Conservation (phyloP, 1,140 invertebrate genomes). For the Grapholita molesta region DNA sequence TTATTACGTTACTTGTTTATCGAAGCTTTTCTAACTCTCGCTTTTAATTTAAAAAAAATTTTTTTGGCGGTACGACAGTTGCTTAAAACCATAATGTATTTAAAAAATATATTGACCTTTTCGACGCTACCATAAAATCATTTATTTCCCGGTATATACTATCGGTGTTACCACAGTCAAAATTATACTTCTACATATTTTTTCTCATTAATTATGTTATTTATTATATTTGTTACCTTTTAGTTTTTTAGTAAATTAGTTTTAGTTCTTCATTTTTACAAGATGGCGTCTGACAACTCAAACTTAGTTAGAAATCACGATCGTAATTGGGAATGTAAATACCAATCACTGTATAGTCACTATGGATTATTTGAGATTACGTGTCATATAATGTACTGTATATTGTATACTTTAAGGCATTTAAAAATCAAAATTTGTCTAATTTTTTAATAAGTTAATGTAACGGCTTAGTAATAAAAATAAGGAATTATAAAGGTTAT, state of each 20-base stretch:
- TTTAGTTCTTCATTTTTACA: not conserved
- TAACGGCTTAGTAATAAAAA: conserved; percentile 68
- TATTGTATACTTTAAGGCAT: conserved; percentile 52
- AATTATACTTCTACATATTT: not conserved
- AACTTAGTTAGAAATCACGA: not conserved
- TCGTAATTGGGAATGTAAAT: conserved; percentile 42
- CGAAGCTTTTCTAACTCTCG: no score
- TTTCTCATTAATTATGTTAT: not conserved
- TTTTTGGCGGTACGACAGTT: not conserved
- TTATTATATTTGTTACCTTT: not conserved
- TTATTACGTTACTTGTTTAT: no score
- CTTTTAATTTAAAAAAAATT: not conserved
- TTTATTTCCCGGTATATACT: no score
- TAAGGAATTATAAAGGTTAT: conserved; percentile 30
- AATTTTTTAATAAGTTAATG: conserved; percentile 65
- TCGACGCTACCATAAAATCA: not conserved
- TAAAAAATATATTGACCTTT: not conserved
- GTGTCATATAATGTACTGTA: conserved; percentile 50
- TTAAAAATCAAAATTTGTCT: conserved; percentile 46
- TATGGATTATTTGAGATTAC: conserved; percentile 62
- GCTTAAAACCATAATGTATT: not conserved
- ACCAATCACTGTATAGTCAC: conserved; percentile 62
- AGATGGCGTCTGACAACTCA: not conserved
- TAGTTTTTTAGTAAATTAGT: not conserved
- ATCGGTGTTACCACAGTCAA: no score